Percentiles rank a stretch among this genome's conserved stretches.
Evolutionary conservation across 2,888 invertebrate genomes (phyloP).

Genomic region (Pammene fasciana): DNA sequence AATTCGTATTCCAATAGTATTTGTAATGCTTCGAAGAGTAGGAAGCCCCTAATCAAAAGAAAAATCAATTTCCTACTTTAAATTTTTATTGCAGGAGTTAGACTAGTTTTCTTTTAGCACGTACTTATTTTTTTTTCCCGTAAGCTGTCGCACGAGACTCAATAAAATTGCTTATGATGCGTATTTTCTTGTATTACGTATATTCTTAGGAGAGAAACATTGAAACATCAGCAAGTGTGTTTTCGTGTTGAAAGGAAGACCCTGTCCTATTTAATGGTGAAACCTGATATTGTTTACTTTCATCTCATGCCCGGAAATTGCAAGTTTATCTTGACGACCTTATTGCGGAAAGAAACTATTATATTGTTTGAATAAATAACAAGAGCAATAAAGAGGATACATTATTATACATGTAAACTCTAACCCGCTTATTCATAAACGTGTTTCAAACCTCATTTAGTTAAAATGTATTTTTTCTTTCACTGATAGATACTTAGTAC

Average conservation of each 20-base stretch:
- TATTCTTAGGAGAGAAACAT: neutral
- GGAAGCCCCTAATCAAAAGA: slow-evolving; percentile 2
- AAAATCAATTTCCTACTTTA: slow-evolving; percentile 3
- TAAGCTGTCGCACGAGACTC: neutral
- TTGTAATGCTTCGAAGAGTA: slow-evolving; percentile 3
- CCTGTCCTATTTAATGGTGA: neutral
- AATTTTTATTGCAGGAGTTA: slow-evolving; percentile 1
- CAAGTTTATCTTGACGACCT: neutral
- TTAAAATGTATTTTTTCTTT: too few relatives aligned
- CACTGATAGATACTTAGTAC: too few relatives aligned
- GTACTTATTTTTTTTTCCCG: neutral
- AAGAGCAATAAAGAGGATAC: too few relatives aligned
- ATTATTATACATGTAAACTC: too few relatives aligned
- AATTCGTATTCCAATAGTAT: slow-evolving; percentile 1
- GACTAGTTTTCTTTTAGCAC: slow-evolving; percentile 7
- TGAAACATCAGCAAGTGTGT: slow-evolving; percentile 5
- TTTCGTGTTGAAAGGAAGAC: slow-evolving; percentile 12
- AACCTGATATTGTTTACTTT: slow-evolving; percentile 8
- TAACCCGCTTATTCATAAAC: too few relatives aligned
- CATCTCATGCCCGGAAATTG: neutral
- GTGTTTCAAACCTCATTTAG: too few relatives aligned
- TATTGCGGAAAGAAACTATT: neutral
- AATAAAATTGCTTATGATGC: neutral
- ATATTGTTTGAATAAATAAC: neutral
- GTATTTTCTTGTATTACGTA: slow-evolving; percentile 17